Evolutionary conservation across 2,888 invertebrate species (phyloP).

Genomic region (Lochmaea crataegi): DNA sequence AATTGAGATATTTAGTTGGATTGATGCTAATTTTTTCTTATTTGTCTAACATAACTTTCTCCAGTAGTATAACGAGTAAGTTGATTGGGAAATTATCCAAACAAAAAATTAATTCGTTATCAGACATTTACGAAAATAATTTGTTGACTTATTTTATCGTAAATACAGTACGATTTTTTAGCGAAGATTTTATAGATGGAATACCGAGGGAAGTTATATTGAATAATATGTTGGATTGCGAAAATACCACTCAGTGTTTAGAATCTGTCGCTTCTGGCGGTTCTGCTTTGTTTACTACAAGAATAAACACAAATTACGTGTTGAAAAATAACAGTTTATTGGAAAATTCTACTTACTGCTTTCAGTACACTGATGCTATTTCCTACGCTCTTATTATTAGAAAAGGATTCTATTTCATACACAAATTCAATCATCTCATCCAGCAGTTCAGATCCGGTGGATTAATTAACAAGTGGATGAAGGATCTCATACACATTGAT

Average conservation of each 20-base stretch:
- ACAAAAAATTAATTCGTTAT: background rate
- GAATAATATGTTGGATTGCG: background rate
- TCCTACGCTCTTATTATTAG: background rate
- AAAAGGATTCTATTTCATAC: background rate
- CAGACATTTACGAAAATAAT: background rate
- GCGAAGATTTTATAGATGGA: background rate
- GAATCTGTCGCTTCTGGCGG: background rate
- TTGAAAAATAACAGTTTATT: background rate
- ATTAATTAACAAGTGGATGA: background rate
- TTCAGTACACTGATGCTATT: background rate
- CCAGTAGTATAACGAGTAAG: background rate
- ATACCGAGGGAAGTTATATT: background rate
- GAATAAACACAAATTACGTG: background rate
- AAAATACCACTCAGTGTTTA: background rate
- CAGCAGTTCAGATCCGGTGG: background rate
- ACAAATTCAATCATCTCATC: background rate
- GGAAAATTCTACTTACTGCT: background rate
- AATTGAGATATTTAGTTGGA: background rate
- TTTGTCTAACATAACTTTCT: background rate
- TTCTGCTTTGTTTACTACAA: background rate
- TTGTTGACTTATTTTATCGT: background rate
- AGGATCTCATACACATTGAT: background rate
- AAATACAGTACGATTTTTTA: background rate
- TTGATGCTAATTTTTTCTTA: constrained; percentile 5
- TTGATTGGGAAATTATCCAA: background rate